Base-by-base conservation (phyloP, 2,888 invertebrate species). In the Allygus modestus region DNA sequence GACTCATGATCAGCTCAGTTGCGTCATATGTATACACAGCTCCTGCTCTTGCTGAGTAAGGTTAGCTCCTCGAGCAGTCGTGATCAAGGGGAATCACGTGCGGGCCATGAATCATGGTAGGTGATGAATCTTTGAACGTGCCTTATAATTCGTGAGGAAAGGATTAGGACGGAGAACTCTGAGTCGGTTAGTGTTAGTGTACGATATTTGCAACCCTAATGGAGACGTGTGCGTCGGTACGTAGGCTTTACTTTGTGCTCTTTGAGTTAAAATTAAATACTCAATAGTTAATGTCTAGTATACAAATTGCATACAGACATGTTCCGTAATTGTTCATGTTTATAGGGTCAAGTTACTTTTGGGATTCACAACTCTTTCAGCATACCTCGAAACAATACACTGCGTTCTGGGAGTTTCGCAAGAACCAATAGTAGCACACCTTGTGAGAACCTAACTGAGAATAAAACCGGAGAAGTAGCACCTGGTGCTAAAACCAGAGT, bases 11-110 rank as follows among this genome's bases (percentile, higher is more conserved):
- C 54, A 23, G 20, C 11, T 28, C 23, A 26, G 65, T 65, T 65
- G 65, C 65, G 28, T 65, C 65, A 65, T 28, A n/a, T n/a, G n/a
- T n/a, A n/a, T n/a, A 31, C 28, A 65, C 65, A 20, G 65, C n/a
- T n/a, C n/a, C n/a, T n/a, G n/a, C n/a, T n/a, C n/a, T n/a, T 9
- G 26, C 20, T 31, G 65, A 65, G 65, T 31, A 28, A 31, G 23
- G 5, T 58, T 15, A 65, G 65, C 65, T 31, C 12, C 65, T 23
- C 7, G 28, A 31, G 54, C 54, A 54, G 17, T 65, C 54, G 54
- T 23, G 54, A 54, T 23, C 20, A 0, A 65, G 28, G n/a, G n/a
- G 65, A 65, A 65, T 65, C 65, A 54, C 23, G 20, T 54, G 23
- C 54, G 46, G 4, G 46, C 46, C 46, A 12, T 46, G 46, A 46